Conservation (phyloP, 2,113 vertebrate genomes). For the Podilymbus podiceps region DNA sequence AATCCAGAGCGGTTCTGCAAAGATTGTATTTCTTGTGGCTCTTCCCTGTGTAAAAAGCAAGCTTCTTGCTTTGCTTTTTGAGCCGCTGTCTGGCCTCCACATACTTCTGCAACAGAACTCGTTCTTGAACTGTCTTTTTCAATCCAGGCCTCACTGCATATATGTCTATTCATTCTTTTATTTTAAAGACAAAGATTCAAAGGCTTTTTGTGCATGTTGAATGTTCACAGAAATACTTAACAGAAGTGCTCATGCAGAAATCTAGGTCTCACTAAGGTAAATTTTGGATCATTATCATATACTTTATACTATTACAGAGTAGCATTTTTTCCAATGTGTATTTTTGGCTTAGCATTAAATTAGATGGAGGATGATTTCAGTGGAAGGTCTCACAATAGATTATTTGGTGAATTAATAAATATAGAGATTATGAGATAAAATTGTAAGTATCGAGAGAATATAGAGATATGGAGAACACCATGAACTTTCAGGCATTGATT, state of each 20-base stretch:
- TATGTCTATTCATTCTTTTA: neutral
- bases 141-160: neutral
- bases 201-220: neutral
- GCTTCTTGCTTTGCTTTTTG: neutral
- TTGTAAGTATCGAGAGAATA: neutral
- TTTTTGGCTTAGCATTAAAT: neutral
- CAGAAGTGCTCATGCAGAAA: neutral
- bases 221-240: neutral
- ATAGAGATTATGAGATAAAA: neutral
- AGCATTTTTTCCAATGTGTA: neutral
- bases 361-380: neutral
- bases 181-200: neutral
- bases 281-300: neutral
- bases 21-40: neutral
- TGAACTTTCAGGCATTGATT: neutral
- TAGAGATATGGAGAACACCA: neutral
- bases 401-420: neutral
- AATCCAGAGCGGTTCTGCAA: neutral
- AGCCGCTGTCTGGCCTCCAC: neutral
- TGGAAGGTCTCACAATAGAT: neutral
- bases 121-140: neutral
- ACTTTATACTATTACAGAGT: neutral
- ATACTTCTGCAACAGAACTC: neutral
- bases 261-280: neutral
- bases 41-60: neutral